Percentiles rank a stretch among this genome's conserved stretches.
Conservation (phyloP, 2,113 vertebrate genomes). For the Ceyx cyanopectus region DNA sequence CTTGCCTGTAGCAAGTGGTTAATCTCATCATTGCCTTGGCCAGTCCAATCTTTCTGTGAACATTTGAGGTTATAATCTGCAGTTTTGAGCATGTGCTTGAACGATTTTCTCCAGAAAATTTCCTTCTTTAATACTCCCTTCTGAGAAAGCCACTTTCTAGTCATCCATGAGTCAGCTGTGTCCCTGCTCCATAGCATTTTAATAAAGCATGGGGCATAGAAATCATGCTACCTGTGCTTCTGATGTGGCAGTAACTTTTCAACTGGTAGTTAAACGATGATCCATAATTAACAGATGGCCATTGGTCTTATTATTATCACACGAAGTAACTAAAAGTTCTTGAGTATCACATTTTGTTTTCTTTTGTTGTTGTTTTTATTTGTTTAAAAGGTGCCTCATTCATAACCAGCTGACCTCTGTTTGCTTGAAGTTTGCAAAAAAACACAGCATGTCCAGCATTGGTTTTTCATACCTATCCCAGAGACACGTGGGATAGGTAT, state of each 20-base stretch:
- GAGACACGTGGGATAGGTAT: too few relatives aligned
- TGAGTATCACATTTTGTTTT: not conserved
- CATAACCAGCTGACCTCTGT: too few relatives aligned
- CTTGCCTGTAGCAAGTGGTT: not conserved
- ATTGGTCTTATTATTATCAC: not conserved
- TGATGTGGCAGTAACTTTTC: not conserved
- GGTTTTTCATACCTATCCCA: not conserved
- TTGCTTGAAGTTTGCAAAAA: not conserved
- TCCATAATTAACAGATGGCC: slow-evolving; percentile 3
- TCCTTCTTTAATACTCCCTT: not conserved
- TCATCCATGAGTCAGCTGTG: not conserved
- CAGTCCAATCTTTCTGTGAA: not conserved
- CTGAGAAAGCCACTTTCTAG: not conserved
- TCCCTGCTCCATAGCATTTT: not conserved
- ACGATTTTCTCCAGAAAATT: slow-evolving; percentile 16
- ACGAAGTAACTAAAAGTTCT: not conserved
- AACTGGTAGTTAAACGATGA: slow-evolving; percentile 32
- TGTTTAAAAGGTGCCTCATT: not conserved
- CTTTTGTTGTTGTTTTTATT: not conserved
- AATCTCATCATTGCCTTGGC: not conserved
- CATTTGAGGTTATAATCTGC: not conserved
- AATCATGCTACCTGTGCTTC: not conserved
- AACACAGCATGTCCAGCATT: too few relatives aligned
- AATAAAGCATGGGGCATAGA: not conserved
- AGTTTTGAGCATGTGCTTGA: not conserved